Evolutionary conservation across 1,140 invertebrate genomes (phyloP).

Genomic region (Penaeus chinensis): DNA sequence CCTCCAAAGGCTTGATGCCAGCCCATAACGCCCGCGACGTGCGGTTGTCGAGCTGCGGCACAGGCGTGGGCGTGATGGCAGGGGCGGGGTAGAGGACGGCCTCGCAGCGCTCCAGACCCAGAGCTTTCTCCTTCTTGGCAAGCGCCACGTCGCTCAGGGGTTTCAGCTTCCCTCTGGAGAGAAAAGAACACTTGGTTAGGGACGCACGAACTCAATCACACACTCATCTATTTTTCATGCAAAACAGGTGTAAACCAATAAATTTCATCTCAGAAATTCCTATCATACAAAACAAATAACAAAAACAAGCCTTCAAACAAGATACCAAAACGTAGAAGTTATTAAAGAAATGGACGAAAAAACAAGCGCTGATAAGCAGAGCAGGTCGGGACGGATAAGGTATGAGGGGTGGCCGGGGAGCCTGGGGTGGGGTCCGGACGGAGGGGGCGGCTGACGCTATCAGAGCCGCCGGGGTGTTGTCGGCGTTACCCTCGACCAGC

Average conservation of each 20-base stretch:
- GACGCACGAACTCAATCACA: background rate
- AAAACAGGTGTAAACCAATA: too few species aligned
- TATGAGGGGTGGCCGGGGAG: too few species aligned
- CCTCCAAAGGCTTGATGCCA: conserved; percentile 79
- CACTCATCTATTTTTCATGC: background rate
- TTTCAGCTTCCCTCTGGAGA: conserved; percentile 62
- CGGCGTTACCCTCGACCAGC: too few species aligned
- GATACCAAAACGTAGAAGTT: too few species aligned
- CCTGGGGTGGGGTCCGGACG: too few species aligned
- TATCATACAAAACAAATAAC: too few species aligned
- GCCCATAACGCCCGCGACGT: conserved; percentile 83
- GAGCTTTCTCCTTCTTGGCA: conserved; percentile 63
- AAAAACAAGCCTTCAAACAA: too few species aligned
- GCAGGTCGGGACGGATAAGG: too few species aligned
- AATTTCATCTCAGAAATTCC: too few species aligned
- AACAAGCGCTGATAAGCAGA: background rate
- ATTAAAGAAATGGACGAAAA: too few species aligned
- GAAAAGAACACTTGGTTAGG: conserved; percentile 5
- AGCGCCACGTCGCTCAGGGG: conserved; percentile 62
- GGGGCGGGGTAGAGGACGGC: conserved; percentile 72
- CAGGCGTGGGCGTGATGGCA: conserved; percentile 70
- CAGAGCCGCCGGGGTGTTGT: too few species aligned
- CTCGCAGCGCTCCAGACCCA: conserved; percentile 67
- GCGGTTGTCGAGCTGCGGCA: conserved; percentile 66
- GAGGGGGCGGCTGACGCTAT: too few species aligned